Evolutionary conservation across 2,888 invertebrate genomes (phyloP).

Genomic region (Halictus ligatus): DNA sequence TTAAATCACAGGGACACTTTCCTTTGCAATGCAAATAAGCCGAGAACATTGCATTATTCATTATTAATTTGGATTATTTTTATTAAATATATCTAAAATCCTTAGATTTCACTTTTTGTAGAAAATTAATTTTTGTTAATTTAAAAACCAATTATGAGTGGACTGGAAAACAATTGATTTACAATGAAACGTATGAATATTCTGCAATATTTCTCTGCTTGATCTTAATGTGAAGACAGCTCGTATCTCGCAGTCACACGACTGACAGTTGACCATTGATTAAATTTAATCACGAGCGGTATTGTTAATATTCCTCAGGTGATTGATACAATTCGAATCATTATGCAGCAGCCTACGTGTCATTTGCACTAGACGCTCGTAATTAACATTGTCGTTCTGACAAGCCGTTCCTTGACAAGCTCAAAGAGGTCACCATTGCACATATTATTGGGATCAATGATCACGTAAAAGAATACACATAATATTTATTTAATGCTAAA

Average conservation of each 20-base stretch:
- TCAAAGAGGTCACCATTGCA: neutral
- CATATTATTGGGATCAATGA: neutral
- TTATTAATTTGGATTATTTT: neutral
- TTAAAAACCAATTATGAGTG: neutral
- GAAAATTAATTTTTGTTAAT: too few species aligned
- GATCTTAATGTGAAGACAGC: conserved; percentile 9
- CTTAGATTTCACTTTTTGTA: neutral
- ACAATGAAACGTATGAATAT: neutral
- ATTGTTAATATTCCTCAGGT: conserved; percentile 63
- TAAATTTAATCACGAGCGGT: conserved; percentile 63
- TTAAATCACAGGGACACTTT: too few species aligned
- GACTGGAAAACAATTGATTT: neutral
- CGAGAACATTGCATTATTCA: neutral
- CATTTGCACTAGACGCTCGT: conserved; percentile 35
- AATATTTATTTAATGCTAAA: neutral
- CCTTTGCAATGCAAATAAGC: too few species aligned
- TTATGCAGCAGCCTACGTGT: conserved; percentile 54
- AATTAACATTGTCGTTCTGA: conserved; percentile 40
- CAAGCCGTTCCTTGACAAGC: neutral
- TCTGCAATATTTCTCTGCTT: neutral
- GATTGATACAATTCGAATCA: conserved; percentile 64
- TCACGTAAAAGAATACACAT: neutral
- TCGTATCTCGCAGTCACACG: conserved; percentile 27
- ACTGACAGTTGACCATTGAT: conserved; percentile 52
- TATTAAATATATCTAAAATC: too few species aligned